Conservation (phyloP, 2,888 invertebrate genomes). For the Bugula neritina region DNA sequence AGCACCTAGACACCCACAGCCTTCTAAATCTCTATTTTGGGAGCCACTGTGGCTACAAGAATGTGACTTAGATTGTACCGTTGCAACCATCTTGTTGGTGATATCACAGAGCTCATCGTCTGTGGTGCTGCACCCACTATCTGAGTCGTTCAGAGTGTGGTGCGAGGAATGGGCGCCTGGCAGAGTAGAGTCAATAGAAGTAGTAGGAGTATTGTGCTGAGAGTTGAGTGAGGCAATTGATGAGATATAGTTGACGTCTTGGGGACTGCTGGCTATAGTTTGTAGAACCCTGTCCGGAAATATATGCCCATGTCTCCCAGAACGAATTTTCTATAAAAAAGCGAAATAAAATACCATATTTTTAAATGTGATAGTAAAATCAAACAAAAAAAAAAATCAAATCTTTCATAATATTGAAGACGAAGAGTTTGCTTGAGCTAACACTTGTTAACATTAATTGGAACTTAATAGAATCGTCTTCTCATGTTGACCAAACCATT, state of each 20-base stretch:
- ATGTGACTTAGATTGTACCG: conserved; percentile 26
- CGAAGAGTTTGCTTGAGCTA: too few relatives aligned
- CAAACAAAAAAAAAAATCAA: too few relatives aligned
- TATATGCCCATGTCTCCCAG: conserved; percentile 3
- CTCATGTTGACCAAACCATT: too few relatives aligned
- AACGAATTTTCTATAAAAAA: neutral
- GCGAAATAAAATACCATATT: neutral
- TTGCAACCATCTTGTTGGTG: conserved; percentile 27
- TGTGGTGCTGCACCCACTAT: conserved; percentile 29
- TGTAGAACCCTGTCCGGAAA: conserved; percentile 33
- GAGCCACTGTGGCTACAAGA: conserved; percentile 33
- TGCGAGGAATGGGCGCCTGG: conserved; percentile 25
- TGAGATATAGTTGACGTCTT: conserved; percentile 36
- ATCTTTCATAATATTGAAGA: too few relatives aligned
- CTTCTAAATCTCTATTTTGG: too few relatives aligned
- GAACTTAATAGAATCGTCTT: too few relatives aligned
- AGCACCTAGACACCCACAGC: conserved; percentile 26
- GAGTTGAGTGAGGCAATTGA: conserved; percentile 8
- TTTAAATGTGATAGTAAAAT: too few relatives aligned
- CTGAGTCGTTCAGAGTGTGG: conserved; percentile 24
- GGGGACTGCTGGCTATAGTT: conserved; percentile 47
- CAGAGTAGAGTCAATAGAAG: neutral
- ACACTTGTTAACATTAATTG: too few relatives aligned
- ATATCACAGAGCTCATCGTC: conserved; percentile 28
- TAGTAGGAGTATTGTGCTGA: neutral